Conservation (phyloP, 2,888 invertebrate species). For the Strigamia transsilvanica region DNA sequence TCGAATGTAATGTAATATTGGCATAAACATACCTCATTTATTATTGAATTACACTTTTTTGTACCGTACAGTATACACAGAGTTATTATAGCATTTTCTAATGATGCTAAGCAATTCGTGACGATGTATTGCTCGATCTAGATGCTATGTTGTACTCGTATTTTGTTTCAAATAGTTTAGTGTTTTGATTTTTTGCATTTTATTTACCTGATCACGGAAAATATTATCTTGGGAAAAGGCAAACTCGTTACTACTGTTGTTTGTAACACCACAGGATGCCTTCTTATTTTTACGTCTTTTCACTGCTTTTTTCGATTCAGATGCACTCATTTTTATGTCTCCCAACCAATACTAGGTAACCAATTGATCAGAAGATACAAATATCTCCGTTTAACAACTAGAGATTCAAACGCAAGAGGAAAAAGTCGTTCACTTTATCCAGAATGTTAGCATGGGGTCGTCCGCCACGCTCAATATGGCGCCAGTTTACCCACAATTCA, state of each 20-base stretch:
- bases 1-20: no score
- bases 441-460: constrained; percentile 51
- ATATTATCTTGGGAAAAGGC: constrained; percentile 34
- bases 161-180: not conserved
- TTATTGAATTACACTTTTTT: not conserved
- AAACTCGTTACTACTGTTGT: constrained; percentile 49
- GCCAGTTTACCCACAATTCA: constrained; percentile 42
- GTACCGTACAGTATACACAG: not conserved
- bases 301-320: constrained; percentile 46
- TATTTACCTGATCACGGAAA: constrained; percentile 43
- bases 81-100: not conserved
- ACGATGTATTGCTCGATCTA: not conserved
- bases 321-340: constrained; percentile 37
- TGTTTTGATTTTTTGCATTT: not conserved
- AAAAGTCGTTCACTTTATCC: constrained; percentile 42
- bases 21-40: no score
- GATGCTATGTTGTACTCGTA: not conserved
- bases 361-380: not conserved
- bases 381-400: constrained; percentile 6
- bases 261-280: constrained; percentile 42
- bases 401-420: constrained; percentile 27
- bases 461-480: constrained; percentile 52
- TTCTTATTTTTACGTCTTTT: constrained; percentile 51
- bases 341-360: not conserved
- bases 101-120: not conserved